phyloP scores from a whole-genome alignment of 53 echinoderm and acorn worm species.

The Holothuria scabra region DNA sequence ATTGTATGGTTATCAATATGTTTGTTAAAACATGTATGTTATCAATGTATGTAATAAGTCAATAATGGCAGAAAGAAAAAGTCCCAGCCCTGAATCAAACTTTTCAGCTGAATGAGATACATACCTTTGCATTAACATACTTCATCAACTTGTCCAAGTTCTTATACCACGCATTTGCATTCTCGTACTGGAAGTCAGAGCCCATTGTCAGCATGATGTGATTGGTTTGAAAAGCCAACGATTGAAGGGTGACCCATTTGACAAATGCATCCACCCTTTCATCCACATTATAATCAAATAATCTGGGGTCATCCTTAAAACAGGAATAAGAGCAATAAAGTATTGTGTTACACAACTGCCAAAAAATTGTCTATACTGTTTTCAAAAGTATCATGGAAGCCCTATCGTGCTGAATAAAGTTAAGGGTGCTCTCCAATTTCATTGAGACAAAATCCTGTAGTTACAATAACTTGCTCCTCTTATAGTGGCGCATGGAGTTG shows the following conservation, averaged over 20 bases:
- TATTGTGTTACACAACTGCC: neutral
- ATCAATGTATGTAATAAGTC: no score
- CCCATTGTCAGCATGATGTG: conserved; percentile 99
- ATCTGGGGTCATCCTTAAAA: conserved; percentile 76
- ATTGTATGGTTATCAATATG: no score
- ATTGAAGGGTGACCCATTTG: conserved; percentile 76
- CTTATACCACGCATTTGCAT: conserved; percentile 90
- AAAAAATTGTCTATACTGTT: neutral
- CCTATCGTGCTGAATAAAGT: no score
- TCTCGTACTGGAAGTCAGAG: conserved; percentile 94
- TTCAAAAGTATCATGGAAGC: no score
- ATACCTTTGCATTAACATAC: conserved; percentile 92
- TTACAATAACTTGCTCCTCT: no score
- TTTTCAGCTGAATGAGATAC: neutral
- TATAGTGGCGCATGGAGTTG: no score
- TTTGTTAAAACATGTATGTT: no score
- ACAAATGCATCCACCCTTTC: conserved; percentile 77
- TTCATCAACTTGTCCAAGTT: conserved; percentile 98
- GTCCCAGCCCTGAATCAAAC: no score
- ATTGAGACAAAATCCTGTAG: no score
- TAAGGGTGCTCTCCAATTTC: no score
- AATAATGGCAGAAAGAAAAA: no score
- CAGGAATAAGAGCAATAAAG: neutral
- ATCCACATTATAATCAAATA: conserved; percentile 98
- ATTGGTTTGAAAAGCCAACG: conserved; percentile 70